A percentile compares a stretch with the other conserved stretches of the same genome.
These are phyloP conservation scores for Zosterops hypoxanthus DNA, from an alignment of 2,113 vertebrate genomes.

Conservation along the genomic window DNA sequence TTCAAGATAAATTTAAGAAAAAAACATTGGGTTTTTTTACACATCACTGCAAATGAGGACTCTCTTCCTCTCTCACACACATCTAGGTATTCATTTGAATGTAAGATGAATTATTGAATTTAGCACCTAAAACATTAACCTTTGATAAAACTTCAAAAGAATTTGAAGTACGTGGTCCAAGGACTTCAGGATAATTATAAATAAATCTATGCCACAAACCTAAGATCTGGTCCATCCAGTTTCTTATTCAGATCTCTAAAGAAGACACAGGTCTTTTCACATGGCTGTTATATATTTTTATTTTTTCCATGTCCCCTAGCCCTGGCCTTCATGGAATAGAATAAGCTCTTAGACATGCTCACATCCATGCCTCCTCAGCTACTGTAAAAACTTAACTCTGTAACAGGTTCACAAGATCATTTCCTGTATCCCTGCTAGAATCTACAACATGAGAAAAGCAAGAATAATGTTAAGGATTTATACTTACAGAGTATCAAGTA, in stretches of 20 bases:
- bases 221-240: not conserved
- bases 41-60: not conserved
- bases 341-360: not conserved
- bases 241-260: not conserved
- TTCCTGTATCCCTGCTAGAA: not conserved
- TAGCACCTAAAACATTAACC: not conserved
- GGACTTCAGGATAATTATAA: not conserved
- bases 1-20: not conserved
- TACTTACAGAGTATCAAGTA: not conserved
- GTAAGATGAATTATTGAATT: not conserved
- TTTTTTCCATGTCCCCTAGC: not conserved
- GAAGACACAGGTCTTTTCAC: not conserved
- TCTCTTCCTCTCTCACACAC: not conserved
- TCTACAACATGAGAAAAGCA: not conserved
- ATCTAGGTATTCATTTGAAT: not conserved
- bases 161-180: not conserved
- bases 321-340: not conserved
- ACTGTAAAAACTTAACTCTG: not conserved
- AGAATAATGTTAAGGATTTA: not conserved
- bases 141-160: not conserved
- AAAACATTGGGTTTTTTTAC: fast-evolving
- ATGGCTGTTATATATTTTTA: not conserved
- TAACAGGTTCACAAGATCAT: not conserved
- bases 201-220: not conserved
- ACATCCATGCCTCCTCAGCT: not conserved